Evolutionary conservation across 2,888 invertebrate species (phyloP), one percentile per base, ranked within the genome.

Genomic region (Campoletis raptor): DNA sequence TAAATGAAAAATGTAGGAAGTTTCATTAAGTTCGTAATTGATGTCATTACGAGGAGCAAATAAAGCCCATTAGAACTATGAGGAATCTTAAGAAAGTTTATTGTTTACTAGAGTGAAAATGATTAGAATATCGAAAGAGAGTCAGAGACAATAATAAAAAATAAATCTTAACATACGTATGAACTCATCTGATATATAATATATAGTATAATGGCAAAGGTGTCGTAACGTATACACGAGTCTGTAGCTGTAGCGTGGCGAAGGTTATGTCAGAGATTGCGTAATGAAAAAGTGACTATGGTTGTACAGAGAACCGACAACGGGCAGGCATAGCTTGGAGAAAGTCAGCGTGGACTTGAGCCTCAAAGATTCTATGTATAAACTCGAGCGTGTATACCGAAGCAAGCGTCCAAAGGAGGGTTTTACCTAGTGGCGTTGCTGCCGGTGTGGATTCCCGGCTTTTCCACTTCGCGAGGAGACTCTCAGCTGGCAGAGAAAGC

Each of bases 241-340:
- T 89, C 90, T 83, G 82, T 87, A 89, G 88, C 88, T 87, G 88
- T 89, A 92, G 91, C 91, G 91, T 92, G 93, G 92, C 93, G 93
- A 94, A 94, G 94, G 93, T 94, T 94, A 94, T 94, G 94, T 94
- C 94, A 94, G 94, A 93, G 91, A 92, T 94, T 94, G 92, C 93
- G 90, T 92, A 94, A 94, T 89, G 82, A 82, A 81, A 72, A 82
- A 84, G 82, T 85, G 78, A 86, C 84, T 89, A 85, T 83, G 89
- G 90, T 89, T 88, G 90, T 89, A 89, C 89, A 86, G 85, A 85
- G 85, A 84, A 81, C 85, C 90, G 91, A 91, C 10, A 82, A 78
- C 77, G 81, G 87, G 15, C 76, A 67, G 74, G 79, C 76, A 79
- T 36, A 78, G 82, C 86, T 85, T 85, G 90, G 90, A 90, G 90